phyloP scores from a whole-genome alignment of 92 coral and sea anemone genomes.

The Phenganax marumi region DNA sequence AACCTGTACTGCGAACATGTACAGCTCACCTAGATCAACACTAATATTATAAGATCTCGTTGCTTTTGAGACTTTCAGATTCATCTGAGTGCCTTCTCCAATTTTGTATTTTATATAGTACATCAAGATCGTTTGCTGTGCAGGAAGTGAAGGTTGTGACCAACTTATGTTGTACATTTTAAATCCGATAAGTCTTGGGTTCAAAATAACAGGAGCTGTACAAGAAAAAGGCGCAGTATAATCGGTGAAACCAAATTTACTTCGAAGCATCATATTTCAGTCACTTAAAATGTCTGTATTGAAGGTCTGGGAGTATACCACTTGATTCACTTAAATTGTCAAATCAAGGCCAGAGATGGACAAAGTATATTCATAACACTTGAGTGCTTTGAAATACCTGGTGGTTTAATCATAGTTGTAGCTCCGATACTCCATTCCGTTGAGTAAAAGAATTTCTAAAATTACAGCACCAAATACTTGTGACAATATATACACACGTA shows the following conservation, averaged over 20 bases:
- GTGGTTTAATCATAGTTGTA: neutral
- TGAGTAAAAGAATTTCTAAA: constrained; percentile 8
- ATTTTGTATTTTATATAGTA: neutral
- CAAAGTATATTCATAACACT: neutral
- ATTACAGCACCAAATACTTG: neutral
- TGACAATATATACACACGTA: too few species aligned
- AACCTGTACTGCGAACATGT: neutral
- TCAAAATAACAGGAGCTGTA: too few species aligned
- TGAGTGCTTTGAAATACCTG: neutral
- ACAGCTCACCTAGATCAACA: neutral
- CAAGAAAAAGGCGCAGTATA: too few species aligned
- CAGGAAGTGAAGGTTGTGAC: too few species aligned
- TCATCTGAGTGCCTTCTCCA: neutral
- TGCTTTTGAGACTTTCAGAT: neutral
- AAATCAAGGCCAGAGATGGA: too few species aligned
- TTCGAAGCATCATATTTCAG: too few species aligned
- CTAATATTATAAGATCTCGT: neutral
- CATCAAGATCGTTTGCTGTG: neutral
- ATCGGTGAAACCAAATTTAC: too few species aligned
- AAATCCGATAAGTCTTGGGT: too few species aligned
- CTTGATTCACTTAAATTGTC: too few species aligned
- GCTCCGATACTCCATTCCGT: constrained; percentile 14
- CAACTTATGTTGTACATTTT: too few species aligned
- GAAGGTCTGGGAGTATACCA: too few species aligned
- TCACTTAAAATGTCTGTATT: too few species aligned